These are phyloP conservation scores for Aethina tumida DNA, from an alignment of 1,140 invertebrate genomes.

Conservation along the genomic window DNA sequence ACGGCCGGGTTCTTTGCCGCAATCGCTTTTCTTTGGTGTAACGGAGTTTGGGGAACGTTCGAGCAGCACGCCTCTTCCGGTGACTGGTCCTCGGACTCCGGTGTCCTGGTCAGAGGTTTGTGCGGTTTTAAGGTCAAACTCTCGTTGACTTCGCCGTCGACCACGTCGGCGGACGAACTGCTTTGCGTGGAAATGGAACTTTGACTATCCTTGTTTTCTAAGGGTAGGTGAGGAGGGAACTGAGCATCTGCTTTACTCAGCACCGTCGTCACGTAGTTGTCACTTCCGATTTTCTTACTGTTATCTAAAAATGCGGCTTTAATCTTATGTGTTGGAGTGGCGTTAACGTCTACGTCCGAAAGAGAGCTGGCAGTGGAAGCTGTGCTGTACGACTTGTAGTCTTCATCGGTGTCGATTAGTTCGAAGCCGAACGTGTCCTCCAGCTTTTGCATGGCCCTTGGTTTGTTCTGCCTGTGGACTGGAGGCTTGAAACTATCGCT, in stretches of 20 bases:
- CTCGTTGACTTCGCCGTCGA: conserved; percentile 18
- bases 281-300: conserved; percentile 51
- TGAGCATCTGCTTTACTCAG: conserved; percentile 41
- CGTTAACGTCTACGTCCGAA: conserved; percentile 19
- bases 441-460: conserved; percentile 45
- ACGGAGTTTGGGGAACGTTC: conserved; percentile 13
- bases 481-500: conserved; percentile 38
- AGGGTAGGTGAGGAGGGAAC: conserved; percentile 30
- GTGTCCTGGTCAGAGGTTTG: conserved; percentile 47
- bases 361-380: conserved; percentile 12
- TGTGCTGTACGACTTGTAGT: conserved; percentile 14
- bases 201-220: conserved; percentile 30
- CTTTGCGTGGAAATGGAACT: conserved; percentile 27
- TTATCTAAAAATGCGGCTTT: conserved; percentile 40
- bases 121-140: conserved; percentile 39
- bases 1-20: conserved; percentile 13
- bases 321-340: conserved; percentile 41
- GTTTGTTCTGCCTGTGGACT: conserved; percentile 46
- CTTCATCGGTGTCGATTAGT: conserved; percentile 65
- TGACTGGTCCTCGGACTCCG: conserved; percentile 6
- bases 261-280: conserved; percentile 56
- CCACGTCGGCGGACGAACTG: conserved; percentile 21
- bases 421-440: conserved; percentile 70
- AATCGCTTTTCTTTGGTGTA: conserved; percentile 16
- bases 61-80: conserved; percentile 12